Conservation (phyloP, 2,113 vertebrate genomes). For the Neodon shergylaensis region DNA sequence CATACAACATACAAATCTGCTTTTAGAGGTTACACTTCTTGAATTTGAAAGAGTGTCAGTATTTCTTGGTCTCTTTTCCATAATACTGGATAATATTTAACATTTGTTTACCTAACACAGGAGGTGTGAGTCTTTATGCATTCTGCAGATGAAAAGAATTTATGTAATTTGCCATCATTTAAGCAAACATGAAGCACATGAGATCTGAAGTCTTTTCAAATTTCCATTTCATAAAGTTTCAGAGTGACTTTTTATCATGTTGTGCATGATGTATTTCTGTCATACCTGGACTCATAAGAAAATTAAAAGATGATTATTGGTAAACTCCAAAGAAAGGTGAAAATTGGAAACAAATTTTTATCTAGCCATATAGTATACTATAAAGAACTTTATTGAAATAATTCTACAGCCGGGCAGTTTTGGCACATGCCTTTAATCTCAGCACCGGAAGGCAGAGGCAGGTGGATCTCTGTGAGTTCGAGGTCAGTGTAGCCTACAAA, state of each 20-base stretch:
- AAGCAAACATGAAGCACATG: not conserved
- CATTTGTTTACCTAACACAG: slow-evolving; percentile 49
- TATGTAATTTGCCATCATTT: slow-evolving; percentile 19
- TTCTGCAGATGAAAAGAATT: slow-evolving; percentile 17
- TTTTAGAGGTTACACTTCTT: slow-evolving; percentile 21
- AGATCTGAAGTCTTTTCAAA: slow-evolving; percentile 34
- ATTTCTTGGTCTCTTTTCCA: slow-evolving; percentile 1
- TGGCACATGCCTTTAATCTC: too few relatives aligned
- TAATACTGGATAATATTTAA: slow-evolving; percentile 43
- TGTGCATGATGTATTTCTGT: not conserved
- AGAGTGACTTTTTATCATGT: not conserved
- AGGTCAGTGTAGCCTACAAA: too few relatives aligned
- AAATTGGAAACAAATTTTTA: slow-evolving; percentile 19
- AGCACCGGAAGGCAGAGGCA: too few relatives aligned
- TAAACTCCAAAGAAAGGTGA: not conserved
- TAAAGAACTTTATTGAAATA: not conserved
- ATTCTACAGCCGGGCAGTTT: too few relatives aligned
- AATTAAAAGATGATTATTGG: not conserved
- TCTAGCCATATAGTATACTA: not conserved
- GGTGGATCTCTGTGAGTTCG: too few relatives aligned
- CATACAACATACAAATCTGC: not conserved
- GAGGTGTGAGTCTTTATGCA: not conserved
- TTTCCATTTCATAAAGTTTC: not conserved
- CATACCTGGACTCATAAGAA: not conserved
- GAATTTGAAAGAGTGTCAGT: slow-evolving; percentile 14